Base-by-base conservation (phyloP, 1,140 invertebrate genomes). In the Micrasema minimum region DNA sequence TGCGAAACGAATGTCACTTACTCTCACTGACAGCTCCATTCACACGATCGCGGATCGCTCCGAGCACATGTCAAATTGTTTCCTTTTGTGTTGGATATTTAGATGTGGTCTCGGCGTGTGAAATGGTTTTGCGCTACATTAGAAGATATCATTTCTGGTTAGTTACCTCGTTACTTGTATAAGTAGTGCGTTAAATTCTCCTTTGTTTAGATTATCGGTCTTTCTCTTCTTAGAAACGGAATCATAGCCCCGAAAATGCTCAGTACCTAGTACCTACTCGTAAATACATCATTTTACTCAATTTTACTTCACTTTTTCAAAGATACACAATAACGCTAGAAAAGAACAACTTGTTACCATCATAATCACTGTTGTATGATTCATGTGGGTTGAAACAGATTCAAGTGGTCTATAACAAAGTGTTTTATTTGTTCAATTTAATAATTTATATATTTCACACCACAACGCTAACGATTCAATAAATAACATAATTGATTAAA, bases 41-140 rank as follows among this genome's bases (percentile, higher is more conserved):
- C 55, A 41, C 16, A 10, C 9, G 55, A 41, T 59, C 22, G 55
- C 37, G 2, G 55, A 41, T 59, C 22, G 55, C 37, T 20, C 55
- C 37, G 55, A 35, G 55, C 55, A 59, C 55, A 59, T 43, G 37
- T 59, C 37, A 20, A 38, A 38, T 59, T 59, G 35, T 22, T 38
- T 59, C 50, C 50, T 53, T 35, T 53, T 38, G 35, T 59, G 31
- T 59, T 12, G 55, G 31, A 9, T 35, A 22, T 35, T 38, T 38
- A 20, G 35, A 38, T 59, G 55, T 38, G 35, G 14, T 41, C 55
- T 59, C 6, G 14, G 55, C 55, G 55, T 59, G 55, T 59, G 55
- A 59, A 59, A 59, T 59, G 55, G 18, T 38, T 53, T n/a, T 38
- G 55, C 55, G 55, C 55, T 41, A 38, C 55, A 41, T 59, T 59